A percentile compares a stretch with the other conserved stretches of the same genome.
Conservation (phyloP, 2,888 invertebrate genomes). For the Ischnus inquisitorius region DNA sequence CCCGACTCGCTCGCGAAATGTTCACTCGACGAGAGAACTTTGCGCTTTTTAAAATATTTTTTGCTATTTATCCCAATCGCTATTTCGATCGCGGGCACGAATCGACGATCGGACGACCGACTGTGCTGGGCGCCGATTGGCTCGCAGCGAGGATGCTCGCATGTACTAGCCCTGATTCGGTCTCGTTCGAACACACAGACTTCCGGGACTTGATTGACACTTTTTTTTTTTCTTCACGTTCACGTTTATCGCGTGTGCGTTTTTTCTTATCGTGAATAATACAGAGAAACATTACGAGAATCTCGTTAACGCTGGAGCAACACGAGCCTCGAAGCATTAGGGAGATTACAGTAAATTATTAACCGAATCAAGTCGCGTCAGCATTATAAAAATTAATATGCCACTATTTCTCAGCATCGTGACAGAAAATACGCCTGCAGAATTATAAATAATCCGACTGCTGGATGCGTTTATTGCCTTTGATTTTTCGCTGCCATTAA, state of each 20-base stretch:
- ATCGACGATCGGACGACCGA: slow-evolving; percentile 3
- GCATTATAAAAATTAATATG: background rate
- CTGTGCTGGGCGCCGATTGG: background rate
- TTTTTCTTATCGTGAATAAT: background rate
- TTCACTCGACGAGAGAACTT: slow-evolving; percentile 24
- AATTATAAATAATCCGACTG: background rate
- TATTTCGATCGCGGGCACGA: slow-evolving; percentile 24
- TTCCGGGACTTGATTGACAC: background rate
- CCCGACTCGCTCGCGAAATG: slow-evolving; percentile 21
- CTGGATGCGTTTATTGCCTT: background rate
- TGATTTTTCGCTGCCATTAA: background rate
- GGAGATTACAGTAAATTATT: background rate
- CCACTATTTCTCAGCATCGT: background rate
- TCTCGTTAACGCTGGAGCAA: background rate
- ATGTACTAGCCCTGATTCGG: background rate
- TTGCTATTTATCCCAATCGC: slow-evolving; percentile 14
- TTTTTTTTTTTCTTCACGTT: background rate
- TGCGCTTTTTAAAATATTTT: slow-evolving; percentile 5
- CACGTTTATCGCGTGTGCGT: background rate
- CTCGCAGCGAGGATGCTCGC: background rate
- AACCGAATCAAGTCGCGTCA: background rate
- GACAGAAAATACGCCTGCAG: background rate
- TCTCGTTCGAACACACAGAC: background rate
- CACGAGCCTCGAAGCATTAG: background rate
- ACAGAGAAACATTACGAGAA: background rate